A percentile compares a stretch with the other conserved stretches of the same genome.
Conservation (phyloP, 2,888 invertebrate species). For the Drosophila anomalata region DNA sequence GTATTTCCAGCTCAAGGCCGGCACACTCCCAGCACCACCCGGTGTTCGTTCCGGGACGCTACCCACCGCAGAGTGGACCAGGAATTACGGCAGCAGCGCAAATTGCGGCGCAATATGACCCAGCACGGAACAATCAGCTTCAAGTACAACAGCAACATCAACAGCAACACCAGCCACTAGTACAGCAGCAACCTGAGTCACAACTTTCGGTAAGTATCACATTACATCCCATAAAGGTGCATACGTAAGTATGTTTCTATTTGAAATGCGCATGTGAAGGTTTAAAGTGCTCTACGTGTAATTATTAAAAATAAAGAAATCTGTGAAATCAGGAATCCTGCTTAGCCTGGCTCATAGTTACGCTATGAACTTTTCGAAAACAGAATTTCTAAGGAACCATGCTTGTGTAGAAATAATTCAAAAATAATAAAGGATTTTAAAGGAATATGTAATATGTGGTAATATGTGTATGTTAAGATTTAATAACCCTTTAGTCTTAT, state of each 20-base stretch:
- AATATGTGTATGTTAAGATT: not conserved
- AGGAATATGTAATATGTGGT: too few relatives aligned
- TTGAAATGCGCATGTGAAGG: slow-evolving; percentile 3
- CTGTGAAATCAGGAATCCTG: too few relatives aligned
- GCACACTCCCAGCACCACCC: slow-evolving; percentile 67
- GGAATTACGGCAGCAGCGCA: slow-evolving; percentile 68
- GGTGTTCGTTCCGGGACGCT: slow-evolving; percentile 68
- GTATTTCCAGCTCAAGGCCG: slow-evolving; percentile 61
- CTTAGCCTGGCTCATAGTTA: too few relatives aligned
- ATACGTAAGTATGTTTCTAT: not conserved
- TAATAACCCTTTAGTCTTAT: not conserved
- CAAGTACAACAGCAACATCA: slow-evolving; percentile 47
- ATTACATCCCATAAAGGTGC: slow-evolving; percentile 15
- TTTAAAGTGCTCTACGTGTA: not conserved
- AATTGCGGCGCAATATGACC: slow-evolving; percentile 83
- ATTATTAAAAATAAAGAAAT: slow-evolving; percentile 1
- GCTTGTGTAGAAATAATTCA: too few relatives aligned
- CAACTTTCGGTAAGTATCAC: slow-evolving; percentile 67
- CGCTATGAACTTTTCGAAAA: too few relatives aligned
- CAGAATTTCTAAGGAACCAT: too few relatives aligned
- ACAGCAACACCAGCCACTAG: slow-evolving; percentile 41
- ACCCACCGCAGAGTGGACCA: slow-evolving; percentile 30
- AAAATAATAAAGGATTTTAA: too few relatives aligned
- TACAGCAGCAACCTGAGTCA: slow-evolving; percentile 46
- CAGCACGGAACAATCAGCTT: slow-evolving; percentile 70